Percentiles rank a stretch among this genome's conserved stretches.
Evolutionary conservation across 2,113 vertebrate species (phyloP).

Genomic region (Tursiops truncatus): DNA sequence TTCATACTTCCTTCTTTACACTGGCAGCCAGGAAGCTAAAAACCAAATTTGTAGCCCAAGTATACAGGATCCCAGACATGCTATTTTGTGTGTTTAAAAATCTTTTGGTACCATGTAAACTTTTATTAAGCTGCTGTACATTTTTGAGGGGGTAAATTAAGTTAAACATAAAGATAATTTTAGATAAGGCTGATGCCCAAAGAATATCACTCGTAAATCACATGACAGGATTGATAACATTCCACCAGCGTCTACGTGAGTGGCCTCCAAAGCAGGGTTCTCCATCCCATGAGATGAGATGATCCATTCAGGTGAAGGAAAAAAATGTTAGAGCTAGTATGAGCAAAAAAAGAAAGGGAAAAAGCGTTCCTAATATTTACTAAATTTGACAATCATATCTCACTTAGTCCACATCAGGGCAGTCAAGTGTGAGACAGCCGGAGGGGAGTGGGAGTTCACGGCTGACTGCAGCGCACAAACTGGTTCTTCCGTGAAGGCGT

Average conservation of each 20-base stretch:
- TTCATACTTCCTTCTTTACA: background rate
- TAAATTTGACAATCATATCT: background rate
- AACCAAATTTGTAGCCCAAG: background rate
- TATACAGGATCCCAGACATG: background rate
- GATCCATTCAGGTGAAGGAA: background rate
- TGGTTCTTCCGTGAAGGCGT: background rate
- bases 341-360: background rate
- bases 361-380: background rate
- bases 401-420: too few species aligned
- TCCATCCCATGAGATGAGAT: background rate
- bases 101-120: background rate
- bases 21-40: background rate
- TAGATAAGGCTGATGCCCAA: background rate
- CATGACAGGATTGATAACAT: background rate
- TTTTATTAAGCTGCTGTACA: background rate
- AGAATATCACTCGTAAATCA: background rate
- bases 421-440: background rate
- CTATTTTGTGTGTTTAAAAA: background rate
- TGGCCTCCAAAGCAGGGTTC: background rate
- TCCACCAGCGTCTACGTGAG: background rate
- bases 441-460: background rate
- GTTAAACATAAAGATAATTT: slow-evolving; percentile 3
- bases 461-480: background rate
- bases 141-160: background rate
- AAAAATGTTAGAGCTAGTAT: background rate